These are phyloP conservation scores for Colletes collaris DNA, from an alignment of 2,888 invertebrate species.

Conservation along the genomic window DNA sequence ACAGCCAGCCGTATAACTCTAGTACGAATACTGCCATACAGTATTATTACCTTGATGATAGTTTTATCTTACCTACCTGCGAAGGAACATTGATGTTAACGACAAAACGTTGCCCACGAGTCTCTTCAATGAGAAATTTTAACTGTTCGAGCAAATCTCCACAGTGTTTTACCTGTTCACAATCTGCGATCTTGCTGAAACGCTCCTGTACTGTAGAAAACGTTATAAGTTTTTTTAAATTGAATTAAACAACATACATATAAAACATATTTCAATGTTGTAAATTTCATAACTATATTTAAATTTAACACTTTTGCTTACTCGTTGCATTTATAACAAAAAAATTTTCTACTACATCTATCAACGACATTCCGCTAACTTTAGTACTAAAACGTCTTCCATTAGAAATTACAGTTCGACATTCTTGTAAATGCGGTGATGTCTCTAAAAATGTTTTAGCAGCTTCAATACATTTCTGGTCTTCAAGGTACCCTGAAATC, in stretches of 20 bases:
- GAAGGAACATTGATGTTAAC: conserved; percentile 81
- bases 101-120: conserved; percentile 78
- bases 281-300: not conserved
- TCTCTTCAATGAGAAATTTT: conserved; percentile 78
- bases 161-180: conserved; percentile 76
- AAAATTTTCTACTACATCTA: conserved; percentile 79
- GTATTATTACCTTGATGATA: not conserved
- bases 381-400: conserved; percentile 75
- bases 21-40: not conserved
- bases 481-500: conserved; percentile 79
- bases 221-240: not conserved
- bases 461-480: conserved; percentile 66
- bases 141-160: conserved; percentile 79
- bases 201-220: conserved; percentile 77
- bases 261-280: not conserved
- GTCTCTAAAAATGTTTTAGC: conserved; percentile 75
- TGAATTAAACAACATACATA: not conserved
- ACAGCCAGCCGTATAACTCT: not conserved
- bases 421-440: conserved; percentile 75
- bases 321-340: conserved; percentile 75
- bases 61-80: conserved; percentile 59
- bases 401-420: conserved; percentile 68
- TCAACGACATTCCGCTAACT: conserved; percentile 76
- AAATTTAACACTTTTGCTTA: conserved; percentile 49
- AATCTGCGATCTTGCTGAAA: conserved; percentile 73